Percentiles rank a stretch among this genome's conserved stretches.
phyloP scores from a whole-genome alignment of 1,140 invertebrate genomes.

The Sinonovacula constricta region DNA sequence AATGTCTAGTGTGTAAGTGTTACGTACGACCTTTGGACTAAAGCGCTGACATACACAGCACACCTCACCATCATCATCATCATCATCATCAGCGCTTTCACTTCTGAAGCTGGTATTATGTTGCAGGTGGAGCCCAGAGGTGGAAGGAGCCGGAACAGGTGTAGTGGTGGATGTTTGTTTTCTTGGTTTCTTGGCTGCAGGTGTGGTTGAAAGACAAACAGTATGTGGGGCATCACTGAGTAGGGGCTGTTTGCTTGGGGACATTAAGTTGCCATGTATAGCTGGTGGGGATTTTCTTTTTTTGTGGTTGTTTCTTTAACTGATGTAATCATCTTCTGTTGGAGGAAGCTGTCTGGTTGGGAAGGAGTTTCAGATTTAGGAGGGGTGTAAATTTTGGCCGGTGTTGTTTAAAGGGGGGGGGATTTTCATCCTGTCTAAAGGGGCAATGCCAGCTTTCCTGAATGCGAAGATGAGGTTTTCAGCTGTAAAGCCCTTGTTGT shows the following conservation, averaged over 20 bases:
- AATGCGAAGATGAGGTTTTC: constrained; percentile 20
- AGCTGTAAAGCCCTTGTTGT: constrained; percentile 19
- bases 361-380: not conserved
- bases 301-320: not conserved
- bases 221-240: not conserved
- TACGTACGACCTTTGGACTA: too few relatives aligned
- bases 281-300: constrained; percentile 12
- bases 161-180: not conserved
- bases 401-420: not conserved
- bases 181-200: not conserved
- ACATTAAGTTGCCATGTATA: constrained; percentile 14
- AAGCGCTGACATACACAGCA: not conserved
- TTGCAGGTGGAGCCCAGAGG: not conserved
- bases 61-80: not conserved
- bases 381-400: not conserved
- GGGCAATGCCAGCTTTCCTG: constrained; percentile 14
- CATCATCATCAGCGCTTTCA: not conserved
- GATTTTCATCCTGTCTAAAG: not conserved
- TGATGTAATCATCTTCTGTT: constrained; percentile 8
- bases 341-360: not conserved
- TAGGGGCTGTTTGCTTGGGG: not conserved
- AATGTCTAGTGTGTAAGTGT: constrained; percentile 1
- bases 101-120: not conserved
- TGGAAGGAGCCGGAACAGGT: not conserved
- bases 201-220: not conserved